These are phyloP conservation scores for Thunnus albacares DNA, from an alignment of 2,797 vertebrate genomes.

Conservation along the genomic window DNA sequence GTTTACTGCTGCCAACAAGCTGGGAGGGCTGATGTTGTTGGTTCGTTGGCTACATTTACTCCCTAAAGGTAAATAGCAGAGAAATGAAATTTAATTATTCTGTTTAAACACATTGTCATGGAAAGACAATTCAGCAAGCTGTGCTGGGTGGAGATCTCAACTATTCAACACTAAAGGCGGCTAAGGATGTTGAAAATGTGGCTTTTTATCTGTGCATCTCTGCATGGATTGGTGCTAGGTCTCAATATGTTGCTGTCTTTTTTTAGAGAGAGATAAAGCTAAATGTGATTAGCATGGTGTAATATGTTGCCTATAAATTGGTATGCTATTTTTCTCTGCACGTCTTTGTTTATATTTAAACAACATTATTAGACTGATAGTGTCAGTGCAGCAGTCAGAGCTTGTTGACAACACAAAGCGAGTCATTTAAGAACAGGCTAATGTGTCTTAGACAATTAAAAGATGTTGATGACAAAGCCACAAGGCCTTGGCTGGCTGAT, in stretches of 20 bases:
- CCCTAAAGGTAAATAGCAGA: conserved; percentile 29
- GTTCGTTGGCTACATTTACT: conserved; percentile 27
- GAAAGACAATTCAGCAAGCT: conserved; percentile 21
- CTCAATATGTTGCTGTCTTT: not conserved
- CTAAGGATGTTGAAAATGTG: not conserved
- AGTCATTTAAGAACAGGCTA: not conserved
- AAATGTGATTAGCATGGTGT: not conserved
- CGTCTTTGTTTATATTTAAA: not conserved
- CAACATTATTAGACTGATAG: not conserved
- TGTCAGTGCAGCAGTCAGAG: not conserved
- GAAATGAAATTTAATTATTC: conserved; percentile 38
- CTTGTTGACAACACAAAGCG: not conserved
- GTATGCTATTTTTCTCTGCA: not conserved
- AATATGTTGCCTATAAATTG: not conserved
- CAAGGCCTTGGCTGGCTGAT: not conserved
- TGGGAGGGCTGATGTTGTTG: conserved; percentile 5
- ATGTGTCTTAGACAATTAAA: conserved; percentile 28
- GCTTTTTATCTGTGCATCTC: not conserved
- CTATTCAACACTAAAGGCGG: not conserved
- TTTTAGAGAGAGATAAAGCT: not conserved
- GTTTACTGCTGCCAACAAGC: conserved; percentile 48
- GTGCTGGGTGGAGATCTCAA: not conserved
- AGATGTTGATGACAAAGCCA: not conserved
- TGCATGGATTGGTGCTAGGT: not conserved
- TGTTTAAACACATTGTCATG: conserved; percentile 24